Base-by-base conservation (phyloP, 1,140 invertebrate species). In the Drosophila carrolli region DNA sequence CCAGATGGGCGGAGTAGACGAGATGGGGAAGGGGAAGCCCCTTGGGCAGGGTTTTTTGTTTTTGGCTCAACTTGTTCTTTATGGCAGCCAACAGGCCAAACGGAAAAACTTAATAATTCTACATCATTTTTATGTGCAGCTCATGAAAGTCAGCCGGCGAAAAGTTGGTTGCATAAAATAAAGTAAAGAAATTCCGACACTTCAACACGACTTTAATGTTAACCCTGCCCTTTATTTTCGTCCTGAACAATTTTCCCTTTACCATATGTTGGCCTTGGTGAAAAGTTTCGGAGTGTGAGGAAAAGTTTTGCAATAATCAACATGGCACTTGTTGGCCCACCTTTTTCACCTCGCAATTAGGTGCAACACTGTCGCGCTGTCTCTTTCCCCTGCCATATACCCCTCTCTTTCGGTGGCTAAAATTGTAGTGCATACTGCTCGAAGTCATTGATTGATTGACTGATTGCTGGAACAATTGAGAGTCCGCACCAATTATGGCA, bases 41-140 rank as follows among this genome's bases (percentile, higher is more conserved):
- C 23, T 13, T 19, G 41, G 16, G 43, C 27, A 48, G 38, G 59
- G 32, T 27, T 9, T 32, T 7, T 29, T 37, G 27, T 23, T 44
- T 16, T 29, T 19, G 14, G 23, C 19, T 29, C 13, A 32, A 19
- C 38, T 44, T 43, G 70, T 79, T 50, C 59, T 58, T 83, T 83
- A 79, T 78, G 62, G 46, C 46, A 44, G 44, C 56, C 55, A 19
- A 32, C 23, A 43, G 40, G 37, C 38, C 48, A 23, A 54, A 54
- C 19, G 16, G 16, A 74, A 56, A 84, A 83, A 83, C 76, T 83
- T 83, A 80, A 83, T 83, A 84, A 84, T 83, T 83, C 81, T 76
- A 67, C 65, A 84, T 84, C 61, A 83, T 72, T 84, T 78, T 83
- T 66, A 83, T 78, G 65, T 65, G 65, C 60, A 43, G 32, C 32